A percentile compares a stretch with the other conserved stretches of the same genome.
Evolutionary conservation across 2,113 vertebrate genomes (phyloP).

Genomic region (Chroicocephalus ridibundus): DNA sequence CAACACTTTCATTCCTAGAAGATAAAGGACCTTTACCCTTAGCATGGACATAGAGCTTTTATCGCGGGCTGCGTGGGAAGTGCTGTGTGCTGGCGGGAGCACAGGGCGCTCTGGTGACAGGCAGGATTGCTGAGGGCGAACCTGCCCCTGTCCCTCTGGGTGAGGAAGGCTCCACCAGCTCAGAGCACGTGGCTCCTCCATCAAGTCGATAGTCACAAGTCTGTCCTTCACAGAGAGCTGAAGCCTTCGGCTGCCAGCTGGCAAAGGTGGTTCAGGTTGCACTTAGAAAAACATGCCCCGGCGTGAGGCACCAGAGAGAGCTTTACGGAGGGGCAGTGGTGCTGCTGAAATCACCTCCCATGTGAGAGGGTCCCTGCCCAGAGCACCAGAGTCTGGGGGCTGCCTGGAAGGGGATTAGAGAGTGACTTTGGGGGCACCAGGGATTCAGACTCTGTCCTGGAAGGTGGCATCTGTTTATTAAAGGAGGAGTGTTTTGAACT

Average conservation of each 20-base stretch:
- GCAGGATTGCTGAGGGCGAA: not conserved
- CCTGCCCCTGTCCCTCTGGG: not conserved
- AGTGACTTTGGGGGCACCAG: not conserved
- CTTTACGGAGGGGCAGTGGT: not conserved
- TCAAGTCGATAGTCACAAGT: not conserved
- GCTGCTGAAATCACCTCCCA: accelerated
- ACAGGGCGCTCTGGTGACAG: not conserved
- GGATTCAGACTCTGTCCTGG: not conserved
- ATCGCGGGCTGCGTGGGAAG: not conserved
- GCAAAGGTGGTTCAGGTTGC: not conserved
- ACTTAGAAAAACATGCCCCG: not conserved
- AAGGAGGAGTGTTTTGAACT: not conserved
- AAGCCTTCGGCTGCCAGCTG: not conserved
- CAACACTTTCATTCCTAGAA: not conserved
- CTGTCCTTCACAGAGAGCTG: not conserved
- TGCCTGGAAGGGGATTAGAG: not conserved
- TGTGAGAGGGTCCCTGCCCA: not conserved
- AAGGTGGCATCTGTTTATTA: not conserved
- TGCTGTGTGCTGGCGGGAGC: not conserved
- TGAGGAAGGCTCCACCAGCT: not conserved
- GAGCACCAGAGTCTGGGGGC: not conserved
- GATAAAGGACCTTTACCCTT: not conserved
- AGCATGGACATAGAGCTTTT: not conserved
- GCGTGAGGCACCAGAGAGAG: not conserved
- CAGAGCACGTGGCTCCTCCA: not conserved